Percentiles rank a stretch among this genome's conserved stretches.
phyloP scores from a whole-genome alignment of 1,140 invertebrate species.

The Zaprionus kolodkinae region DNA sequence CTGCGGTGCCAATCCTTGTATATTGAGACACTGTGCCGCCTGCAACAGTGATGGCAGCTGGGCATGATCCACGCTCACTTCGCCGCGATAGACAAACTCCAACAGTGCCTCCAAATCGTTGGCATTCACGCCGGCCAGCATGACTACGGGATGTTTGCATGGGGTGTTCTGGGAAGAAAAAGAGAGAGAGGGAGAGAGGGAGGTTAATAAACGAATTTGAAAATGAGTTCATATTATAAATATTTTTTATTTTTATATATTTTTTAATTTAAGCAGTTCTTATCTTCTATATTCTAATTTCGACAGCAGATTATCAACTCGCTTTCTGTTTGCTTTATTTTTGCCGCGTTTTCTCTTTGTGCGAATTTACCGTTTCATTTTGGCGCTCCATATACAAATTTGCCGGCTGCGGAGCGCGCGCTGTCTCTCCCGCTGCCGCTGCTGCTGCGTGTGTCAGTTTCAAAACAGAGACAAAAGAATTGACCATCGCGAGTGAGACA shows the following conservation, averaged over 20 bases:
- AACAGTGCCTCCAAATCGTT: slow-evolving; percentile 87
- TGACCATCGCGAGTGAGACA: slow-evolving; percentile 49
- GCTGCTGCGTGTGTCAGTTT: slow-evolving; percentile 31
- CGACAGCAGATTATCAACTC: neutral
- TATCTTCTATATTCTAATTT: no score
- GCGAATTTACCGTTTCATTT: neutral
- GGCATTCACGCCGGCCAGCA: slow-evolving; percentile 87
- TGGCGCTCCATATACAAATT: slow-evolving; percentile 42
- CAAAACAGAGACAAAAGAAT: slow-evolving; percentile 59
- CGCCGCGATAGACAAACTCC: slow-evolving; percentile 88
- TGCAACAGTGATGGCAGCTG: slow-evolving; percentile 87
- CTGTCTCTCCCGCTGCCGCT: slow-evolving; percentile 25
- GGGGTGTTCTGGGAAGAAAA: slow-evolving; percentile 85
- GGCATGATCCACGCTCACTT: slow-evolving; percentile 87
- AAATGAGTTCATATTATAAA: neutral
- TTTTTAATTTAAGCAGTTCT: neutral
- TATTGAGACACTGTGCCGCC: slow-evolving; percentile 87
- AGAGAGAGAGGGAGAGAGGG: neutral
- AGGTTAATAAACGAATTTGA: no score
- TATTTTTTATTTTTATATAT: neutral
- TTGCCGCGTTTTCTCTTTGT: slow-evolving; percentile 2
- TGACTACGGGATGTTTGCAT: slow-evolving; percentile 88
- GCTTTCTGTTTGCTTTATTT: neutral
- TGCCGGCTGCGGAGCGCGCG: slow-evolving; percentile 32
- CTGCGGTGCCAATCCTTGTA: slow-evolving; percentile 86